Evolutionary conservation across 30 jellyfish, hydroid and myxozoan genomes (phyloP).

Genomic region (Cassiopea andromeda): DNA sequence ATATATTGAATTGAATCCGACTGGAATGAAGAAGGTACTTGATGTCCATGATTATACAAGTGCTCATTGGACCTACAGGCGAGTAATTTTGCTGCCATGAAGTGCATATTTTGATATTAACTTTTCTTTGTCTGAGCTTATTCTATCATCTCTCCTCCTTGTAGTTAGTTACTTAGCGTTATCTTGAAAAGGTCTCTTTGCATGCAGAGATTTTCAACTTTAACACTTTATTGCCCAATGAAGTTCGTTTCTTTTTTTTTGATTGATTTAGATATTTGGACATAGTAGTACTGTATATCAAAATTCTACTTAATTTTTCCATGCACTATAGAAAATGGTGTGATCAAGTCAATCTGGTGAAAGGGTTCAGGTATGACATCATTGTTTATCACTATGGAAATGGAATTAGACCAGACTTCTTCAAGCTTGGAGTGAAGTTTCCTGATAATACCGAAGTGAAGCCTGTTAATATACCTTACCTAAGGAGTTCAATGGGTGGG

Average conservation of each 20-base stretch:
- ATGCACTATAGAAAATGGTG: conserved; percentile 19
- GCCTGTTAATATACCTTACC: background rate
- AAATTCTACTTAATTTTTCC: too few relatives aligned
- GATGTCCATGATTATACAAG: background rate
- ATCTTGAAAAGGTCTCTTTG: too few relatives aligned
- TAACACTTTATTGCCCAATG: too few relatives aligned
- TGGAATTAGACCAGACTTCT: background rate
- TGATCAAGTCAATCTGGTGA: background rate
- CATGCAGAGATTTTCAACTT: too few relatives aligned
- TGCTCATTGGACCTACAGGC: conserved; percentile 41
- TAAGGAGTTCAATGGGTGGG: conserved; percentile 24
- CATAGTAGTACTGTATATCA: too few relatives aligned
- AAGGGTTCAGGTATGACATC: conserved; percentile 19
- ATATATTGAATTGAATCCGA: conserved; percentile 24
- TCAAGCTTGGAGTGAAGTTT: conserved; percentile 19
- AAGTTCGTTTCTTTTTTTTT: too few relatives aligned
- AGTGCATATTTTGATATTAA: background rate
- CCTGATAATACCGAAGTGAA: conserved; percentile 30
- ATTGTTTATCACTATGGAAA: background rate
- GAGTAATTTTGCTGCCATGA: background rate
- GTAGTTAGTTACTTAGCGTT: too few relatives aligned
- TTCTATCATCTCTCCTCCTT: too few relatives aligned
- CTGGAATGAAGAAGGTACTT: conserved; percentile 14
- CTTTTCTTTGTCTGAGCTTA: too few relatives aligned
- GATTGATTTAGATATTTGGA: too few relatives aligned